A percentile compares a stretch with the other conserved stretches of the same genome.
Conservation (phyloP, 2,113 vertebrate species). For the Columbina picui region DNA sequence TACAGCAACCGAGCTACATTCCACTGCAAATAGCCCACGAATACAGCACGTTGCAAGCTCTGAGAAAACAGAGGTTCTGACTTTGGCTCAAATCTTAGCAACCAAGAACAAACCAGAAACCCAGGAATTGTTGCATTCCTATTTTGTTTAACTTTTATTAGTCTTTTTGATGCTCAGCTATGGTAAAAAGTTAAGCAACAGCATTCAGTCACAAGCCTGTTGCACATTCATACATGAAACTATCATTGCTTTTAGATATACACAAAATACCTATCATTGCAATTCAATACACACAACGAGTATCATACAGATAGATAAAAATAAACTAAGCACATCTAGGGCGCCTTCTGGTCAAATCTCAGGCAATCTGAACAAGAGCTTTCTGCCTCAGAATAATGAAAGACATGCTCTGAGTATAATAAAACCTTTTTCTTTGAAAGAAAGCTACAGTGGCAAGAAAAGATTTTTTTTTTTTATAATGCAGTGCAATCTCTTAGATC, state of each 20-base stretch:
- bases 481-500: conserved; percentile 74
- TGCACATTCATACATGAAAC: conserved; percentile 83
- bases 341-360: conserved; percentile 74
- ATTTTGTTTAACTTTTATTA: conserved; percentile 21
- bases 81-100: conserved; percentile 54
- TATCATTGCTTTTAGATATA: conserved; percentile 78
- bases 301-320: conserved; percentile 68
- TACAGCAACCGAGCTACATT: conserved; percentile 47
- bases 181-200: conserved; percentile 77
- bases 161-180: conserved; percentile 64
- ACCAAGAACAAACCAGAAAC: conserved; percentile 66
- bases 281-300: conserved; percentile 80
- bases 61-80: conserved; percentile 48
- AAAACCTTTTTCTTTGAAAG: conserved; percentile 64
- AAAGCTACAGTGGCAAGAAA: conserved; percentile 65
- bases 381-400: conserved; percentile 75
- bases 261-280: conserved; percentile 81
- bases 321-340: conserved; percentile 78
- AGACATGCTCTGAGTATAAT: conserved; percentile 75
- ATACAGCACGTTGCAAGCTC: conserved; percentile 51
- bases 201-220: conserved; percentile 79
- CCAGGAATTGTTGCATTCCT: conserved; percentile 79
- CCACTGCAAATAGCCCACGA: conserved; percentile 45
- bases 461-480: conserved; percentile 69
- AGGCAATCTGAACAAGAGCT: conserved; percentile 75